A percentile compares a stretch with the other conserved stretches of the same genome.
Conservation (phyloP, 2,113 vertebrate species). For the Rhineura floridana region DNA sequence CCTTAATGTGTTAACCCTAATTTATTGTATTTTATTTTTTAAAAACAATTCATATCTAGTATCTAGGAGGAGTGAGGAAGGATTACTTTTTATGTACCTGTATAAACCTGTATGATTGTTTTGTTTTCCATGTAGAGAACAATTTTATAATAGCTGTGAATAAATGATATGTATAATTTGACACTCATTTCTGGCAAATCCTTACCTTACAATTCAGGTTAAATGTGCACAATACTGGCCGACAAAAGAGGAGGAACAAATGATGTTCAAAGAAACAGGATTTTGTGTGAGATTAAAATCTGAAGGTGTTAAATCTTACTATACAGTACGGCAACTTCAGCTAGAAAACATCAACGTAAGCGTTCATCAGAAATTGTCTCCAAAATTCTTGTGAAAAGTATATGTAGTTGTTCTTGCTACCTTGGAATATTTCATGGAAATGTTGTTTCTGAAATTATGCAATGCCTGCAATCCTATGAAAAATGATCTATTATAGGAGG, state of each 20-base stretch:
- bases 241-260: slow-evolving; percentile 83
- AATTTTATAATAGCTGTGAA: background rate
- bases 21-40: background rate
- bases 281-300: slow-evolving; percentile 90
- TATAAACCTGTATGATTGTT: background rate
- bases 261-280: slow-evolving; percentile 91
- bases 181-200: background rate
- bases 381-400: background rate
- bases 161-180: background rate
- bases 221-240: slow-evolving; percentile 99
- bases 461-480: background rate
- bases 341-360: slow-evolving; percentile 91
- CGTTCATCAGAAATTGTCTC: slow-evolving; percentile 24
- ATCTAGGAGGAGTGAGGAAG: background rate
- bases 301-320: slow-evolving; percentile 92
- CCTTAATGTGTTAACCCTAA: too few species aligned
- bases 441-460: background rate
- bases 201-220: slow-evolving; percentile 77
- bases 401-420: background rate
- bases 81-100: background rate
- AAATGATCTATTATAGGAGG: background rate
- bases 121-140: background rate
- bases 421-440: background rate
- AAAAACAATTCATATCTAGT: background rate
- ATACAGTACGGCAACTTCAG: slow-evolving; percentile 89